Base-by-base conservation (phyloP, 2,797 vertebrate species). In the Mormyrus hasselquistii region DNA sequence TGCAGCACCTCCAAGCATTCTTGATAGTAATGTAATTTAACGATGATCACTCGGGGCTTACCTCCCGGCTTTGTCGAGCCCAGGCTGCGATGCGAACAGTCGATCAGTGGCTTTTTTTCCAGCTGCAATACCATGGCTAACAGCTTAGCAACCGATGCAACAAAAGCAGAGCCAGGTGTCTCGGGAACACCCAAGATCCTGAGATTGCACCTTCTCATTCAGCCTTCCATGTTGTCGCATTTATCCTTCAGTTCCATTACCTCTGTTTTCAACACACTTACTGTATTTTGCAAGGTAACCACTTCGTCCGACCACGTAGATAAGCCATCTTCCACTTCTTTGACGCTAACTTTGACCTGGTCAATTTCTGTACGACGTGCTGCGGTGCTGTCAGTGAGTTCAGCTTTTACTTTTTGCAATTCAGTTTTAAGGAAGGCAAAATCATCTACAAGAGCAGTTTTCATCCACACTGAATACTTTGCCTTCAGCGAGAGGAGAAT, bases 181-280 rank as follows among this genome's bases (percentile, higher is more conserved):
- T 90, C 89, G 14, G 85, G 52, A 22, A 91, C 88, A 52, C 25
- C 76, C 25, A 91, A 44, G 10, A 91, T 91, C 19, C 89, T 47
- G 16, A 90, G 62, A 12, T 91, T 90, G n/a, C 83, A 82, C 22
- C 89, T 86, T 53, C 83, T 34, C 86, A 88, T 73, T 65, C 29
- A 0, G 3, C 55, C 55, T 59, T 59, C 55, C 55, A 59, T n/a
- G 12, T 59, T n/a, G 16, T 59, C 55, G 50, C 55, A 87, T 59
- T 86, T 90, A 1, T 79, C 82, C 22, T 22, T 34, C 16, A 90
- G 47, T 4, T 44, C 55, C 14, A 16, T 6, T 12, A 89, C 10
- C 47, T 89, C 73, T 38, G n/a, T 19, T 44, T 87, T 38, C 1
- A 88, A 38, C 1, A 73, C 88, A 25, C 38, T 55, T 34, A 91